Base-by-base conservation (phyloP, 2,888 invertebrate species). In the Parnassius orleans region DNA sequence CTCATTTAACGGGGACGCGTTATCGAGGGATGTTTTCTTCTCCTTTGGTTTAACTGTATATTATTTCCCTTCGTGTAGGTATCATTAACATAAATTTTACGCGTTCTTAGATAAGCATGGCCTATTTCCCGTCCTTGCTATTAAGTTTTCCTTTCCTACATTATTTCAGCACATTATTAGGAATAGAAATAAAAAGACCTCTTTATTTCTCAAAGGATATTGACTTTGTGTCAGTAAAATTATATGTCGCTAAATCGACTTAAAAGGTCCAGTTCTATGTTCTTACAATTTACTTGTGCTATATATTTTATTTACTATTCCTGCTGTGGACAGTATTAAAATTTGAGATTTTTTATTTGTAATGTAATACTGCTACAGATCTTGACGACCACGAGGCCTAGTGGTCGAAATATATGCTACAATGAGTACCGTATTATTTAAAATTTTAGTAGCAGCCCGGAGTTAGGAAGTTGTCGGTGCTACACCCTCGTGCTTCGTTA, bases 41-140 rank as follows among this genome's bases (percentile, higher is more conserved):
- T 69, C 66, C 67, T 81, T 82, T 80, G 75, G 78, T 81, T 82
- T 80, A 80, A 83, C 80, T 81, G 78, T 80, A 82, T 80, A 80
- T 79, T 83, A 80, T 80, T 84, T 82, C 76, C 79, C 79, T 74
- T 78, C 75, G 48, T 71, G 74, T 75, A 76, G 74, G 78, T 69
- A 76, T 86, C 85, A 87, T 87, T 87, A 87, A 87, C 86, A 87
- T 87, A 86, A 86, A 87, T 86, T 86, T 84, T 83, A 85, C 84
- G 63, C 57, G 33, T 47, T 60, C 58, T 61, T 55, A 63, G 65
- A 65, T 65, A 65, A 65, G 63, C 63, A 63, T 57, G 55, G 65
- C 81, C 80, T 68, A 69, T 57, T 50, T 59, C 82, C 80, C 83
- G 74, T 78, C 79, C 80, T 79, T 79, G 65, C 75, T 79, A 81